Evolutionary conservation across 2,113 vertebrate species (phyloP).

Genomic region (Macquaria australasica): DNA sequence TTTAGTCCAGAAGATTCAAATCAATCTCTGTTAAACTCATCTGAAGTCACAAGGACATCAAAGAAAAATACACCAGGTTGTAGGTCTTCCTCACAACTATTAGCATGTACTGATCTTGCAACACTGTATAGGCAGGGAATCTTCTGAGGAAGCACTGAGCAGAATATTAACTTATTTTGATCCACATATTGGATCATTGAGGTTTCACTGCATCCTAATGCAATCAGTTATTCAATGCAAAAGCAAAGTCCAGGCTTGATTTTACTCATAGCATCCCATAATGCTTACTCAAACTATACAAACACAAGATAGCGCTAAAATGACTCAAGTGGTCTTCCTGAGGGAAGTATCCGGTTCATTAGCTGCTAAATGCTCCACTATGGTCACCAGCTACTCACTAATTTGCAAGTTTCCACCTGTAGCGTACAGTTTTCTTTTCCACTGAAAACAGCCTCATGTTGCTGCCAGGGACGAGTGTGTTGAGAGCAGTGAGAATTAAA

Average conservation of each 20-base stretch:
- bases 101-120: background rate
- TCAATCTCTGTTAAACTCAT: background rate
- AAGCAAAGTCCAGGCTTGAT: background rate
- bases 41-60: slow-evolving; percentile 6
- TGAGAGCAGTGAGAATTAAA: background rate
- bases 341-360: background rate
- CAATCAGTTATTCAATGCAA: background rate
- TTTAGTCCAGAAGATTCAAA: slow-evolving; percentile 34
- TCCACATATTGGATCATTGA: background rate
- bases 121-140: background rate
- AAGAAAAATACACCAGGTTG: background rate
- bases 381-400: background rate
- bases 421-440: background rate
- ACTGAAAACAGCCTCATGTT: background rate
- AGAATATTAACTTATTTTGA: background rate
- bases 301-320: background rate
- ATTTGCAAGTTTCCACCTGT: background rate
- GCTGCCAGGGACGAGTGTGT: background rate
- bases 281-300: background rate
- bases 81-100: background rate
- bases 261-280: background rate
- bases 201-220: background rate
- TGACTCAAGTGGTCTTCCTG: background rate
- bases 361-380: background rate
- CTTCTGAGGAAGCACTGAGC: background rate